Base-by-base conservation (phyloP, 1,140 invertebrate species). In the Euborellia annulipes region DNA sequence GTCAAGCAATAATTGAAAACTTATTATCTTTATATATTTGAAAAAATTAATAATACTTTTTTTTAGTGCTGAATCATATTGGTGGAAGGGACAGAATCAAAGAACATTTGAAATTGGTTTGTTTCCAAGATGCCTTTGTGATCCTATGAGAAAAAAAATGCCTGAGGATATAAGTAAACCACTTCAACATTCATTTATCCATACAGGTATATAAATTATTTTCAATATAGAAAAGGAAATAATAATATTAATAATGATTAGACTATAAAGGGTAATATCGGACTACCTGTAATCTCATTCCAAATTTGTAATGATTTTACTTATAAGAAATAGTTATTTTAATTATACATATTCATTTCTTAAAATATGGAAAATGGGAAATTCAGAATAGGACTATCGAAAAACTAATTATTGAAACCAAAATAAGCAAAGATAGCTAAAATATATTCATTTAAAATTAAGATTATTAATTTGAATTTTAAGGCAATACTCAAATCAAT, bases 61-160 rank as follows among this genome's bases (percentile, higher is more conserved):
- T n/a, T n/a, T n/a, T 50, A 71, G 68, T 18, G 55, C 87, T 1
- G 91, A 97, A 52, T 71, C 86, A 54, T 92, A 90, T 60, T 93
- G 88, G 77, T 96, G 93, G 85, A 91, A 87, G 64, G 89, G 90
- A 11, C 93, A 97, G 63, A 94, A 93, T 63, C 83, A 89, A 61
- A 68, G 85, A 43, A 91, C 86, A 0, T 84, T 81, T 55, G 76
- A 90, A 52, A 78, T 96, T 41, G 91, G 87, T 3, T 49, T 60
- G 43, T 76, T 78, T 59, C 75, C 67, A 45, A 68, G 83, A 4
- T 76, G 73, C 51, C 59, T 82, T 9, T 74, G 82, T 0, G 76
- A 83, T 55, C 74, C 76, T 0, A 73, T 78, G 64, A 58, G 75
- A n/a, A 75, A 73, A 55, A 70, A 71, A 30, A 50, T 41, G n/a